phyloP scores from a whole-genome alignment of 1,140 invertebrate species.

The Meloidogyne exigua region DNA sequence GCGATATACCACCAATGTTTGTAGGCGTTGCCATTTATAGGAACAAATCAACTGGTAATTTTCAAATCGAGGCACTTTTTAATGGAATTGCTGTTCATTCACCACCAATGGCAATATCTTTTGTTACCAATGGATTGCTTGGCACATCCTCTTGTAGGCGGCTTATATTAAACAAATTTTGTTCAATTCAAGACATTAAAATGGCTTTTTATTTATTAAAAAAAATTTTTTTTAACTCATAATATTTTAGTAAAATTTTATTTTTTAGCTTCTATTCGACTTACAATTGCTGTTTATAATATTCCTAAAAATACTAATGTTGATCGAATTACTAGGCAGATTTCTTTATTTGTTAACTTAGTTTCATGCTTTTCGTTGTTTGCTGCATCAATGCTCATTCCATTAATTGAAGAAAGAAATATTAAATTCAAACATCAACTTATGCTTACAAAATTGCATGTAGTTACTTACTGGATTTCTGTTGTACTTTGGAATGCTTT shows the following conservation, averaged over 20 bases:
- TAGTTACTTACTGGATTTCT: slow-evolving; percentile 44
- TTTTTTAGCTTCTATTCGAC: slow-evolving; percentile 32
- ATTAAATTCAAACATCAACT: slow-evolving; percentile 46
- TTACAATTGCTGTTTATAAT: slow-evolving; percentile 35
- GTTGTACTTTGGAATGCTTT: slow-evolving; percentile 40
- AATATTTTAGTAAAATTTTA: slow-evolving; percentile 2
- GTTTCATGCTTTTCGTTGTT: slow-evolving; percentile 42
- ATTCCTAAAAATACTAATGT: slow-evolving; percentile 12
- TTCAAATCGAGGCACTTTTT: slow-evolving; percentile 39
- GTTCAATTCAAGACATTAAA: no score
- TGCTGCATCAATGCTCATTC: slow-evolving; percentile 44
- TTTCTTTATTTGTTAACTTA: slow-evolving; percentile 9
- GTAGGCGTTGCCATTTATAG: slow-evolving; percentile 35
- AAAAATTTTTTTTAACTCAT: no score
- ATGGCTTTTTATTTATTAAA: no score
- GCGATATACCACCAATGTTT: slow-evolving; percentile 34
- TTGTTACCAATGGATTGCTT: slow-evolving; percentile 45
- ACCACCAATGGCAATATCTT: slow-evolving; percentile 38
- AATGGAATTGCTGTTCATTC: slow-evolving; percentile 42
- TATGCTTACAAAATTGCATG: slow-evolving; percentile 43
- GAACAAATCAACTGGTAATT: slow-evolving; percentile 21
- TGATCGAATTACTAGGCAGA: no score
- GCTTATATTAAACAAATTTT: no score
- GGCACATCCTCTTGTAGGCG: slow-evolving; percentile 27
- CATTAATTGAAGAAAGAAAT: slow-evolving; percentile 40